Conservation (phyloP, 2,888 invertebrate genomes). For the Aspidiotus destructor region DNA sequence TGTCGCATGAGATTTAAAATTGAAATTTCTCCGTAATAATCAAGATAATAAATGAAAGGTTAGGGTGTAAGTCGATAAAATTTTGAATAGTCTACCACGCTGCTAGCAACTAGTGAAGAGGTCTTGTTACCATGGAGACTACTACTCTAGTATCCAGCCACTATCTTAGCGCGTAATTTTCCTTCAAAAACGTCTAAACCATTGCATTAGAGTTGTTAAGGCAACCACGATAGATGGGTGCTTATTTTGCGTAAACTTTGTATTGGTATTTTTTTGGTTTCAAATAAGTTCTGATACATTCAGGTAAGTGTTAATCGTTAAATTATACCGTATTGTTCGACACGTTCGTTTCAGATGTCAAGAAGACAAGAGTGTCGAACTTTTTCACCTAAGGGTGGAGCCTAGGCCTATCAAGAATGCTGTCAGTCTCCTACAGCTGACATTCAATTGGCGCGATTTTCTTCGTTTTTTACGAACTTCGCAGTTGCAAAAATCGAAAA, state of each 20-base stretch:
- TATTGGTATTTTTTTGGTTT: too few species aligned
- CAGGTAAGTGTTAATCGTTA: too few species aligned
- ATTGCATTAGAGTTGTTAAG: slow-evolving; percentile 2
- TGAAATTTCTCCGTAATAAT: slow-evolving; percentile 12
- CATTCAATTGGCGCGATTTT: background rate
- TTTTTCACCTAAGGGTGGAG: slow-evolving; percentile 3
- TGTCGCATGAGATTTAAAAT: background rate
- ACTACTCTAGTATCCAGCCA: slow-evolving; percentile 20
- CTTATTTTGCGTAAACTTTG: too few species aligned
- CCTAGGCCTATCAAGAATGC: background rate
- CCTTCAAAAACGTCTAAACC: slow-evolving; percentile 2
- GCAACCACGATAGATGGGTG: too few species aligned
- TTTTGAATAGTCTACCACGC: slow-evolving; percentile 17
- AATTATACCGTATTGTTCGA: too few species aligned
- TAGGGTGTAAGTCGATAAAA: slow-evolving; percentile 28
- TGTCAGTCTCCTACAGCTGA: background rate
- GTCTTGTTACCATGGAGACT: slow-evolving; percentile 29
- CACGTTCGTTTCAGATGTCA: too few species aligned
- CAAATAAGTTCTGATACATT: too few species aligned
- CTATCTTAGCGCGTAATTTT: slow-evolving; percentile 12
- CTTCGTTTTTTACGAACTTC: background rate
- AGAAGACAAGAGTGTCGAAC: background rate
- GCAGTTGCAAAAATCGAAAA: too few species aligned
- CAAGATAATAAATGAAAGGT: slow-evolving; percentile 14
- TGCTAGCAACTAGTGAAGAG: slow-evolving; percentile 30